Evolutionary conservation across 2,113 vertebrate species (phyloP).

Genomic region (Ascaphus truei): DNA sequence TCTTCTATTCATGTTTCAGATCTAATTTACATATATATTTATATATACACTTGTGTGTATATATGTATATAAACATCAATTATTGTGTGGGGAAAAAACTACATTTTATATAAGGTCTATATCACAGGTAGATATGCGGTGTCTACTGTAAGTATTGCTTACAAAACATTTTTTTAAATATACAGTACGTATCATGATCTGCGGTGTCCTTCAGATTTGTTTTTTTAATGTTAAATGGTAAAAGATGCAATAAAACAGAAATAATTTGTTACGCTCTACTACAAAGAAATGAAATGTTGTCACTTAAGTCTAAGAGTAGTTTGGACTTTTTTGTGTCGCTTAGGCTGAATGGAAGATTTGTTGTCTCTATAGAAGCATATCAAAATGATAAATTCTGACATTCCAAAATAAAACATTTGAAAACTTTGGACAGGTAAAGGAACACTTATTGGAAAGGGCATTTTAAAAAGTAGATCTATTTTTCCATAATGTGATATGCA

Average conservation of each 20-base stretch:
- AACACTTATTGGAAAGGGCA: background rate
- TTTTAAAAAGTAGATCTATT: background rate
- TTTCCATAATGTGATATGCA: too few relatives aligned
- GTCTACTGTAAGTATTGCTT: conserved; percentile 80
- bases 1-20: conserved; percentile 73
- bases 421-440: background rate
- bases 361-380: background rate
- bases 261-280: conserved; percentile 5
- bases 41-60: conserved; percentile 75
- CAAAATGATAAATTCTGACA: background rate
- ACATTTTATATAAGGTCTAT: conserved; percentile 77
- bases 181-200: conserved; percentile 74
- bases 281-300: background rate
- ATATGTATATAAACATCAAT: conserved; percentile 78
- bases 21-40: conserved; percentile 78
- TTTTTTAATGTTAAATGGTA: conserved; percentile 71
- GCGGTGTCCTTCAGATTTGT: conserved; percentile 73
- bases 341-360: background rate
- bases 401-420: background rate
- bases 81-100: conserved; percentile 73
- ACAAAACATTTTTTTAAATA: conserved; percentile 80
- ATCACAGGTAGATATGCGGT: conserved; percentile 78
- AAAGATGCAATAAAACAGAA: conserved; percentile 62
- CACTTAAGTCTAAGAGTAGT: background rate
- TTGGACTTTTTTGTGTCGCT: background rate